Conservation (phyloP, 1,140 invertebrate species). For the Drosophila funebris region DNA sequence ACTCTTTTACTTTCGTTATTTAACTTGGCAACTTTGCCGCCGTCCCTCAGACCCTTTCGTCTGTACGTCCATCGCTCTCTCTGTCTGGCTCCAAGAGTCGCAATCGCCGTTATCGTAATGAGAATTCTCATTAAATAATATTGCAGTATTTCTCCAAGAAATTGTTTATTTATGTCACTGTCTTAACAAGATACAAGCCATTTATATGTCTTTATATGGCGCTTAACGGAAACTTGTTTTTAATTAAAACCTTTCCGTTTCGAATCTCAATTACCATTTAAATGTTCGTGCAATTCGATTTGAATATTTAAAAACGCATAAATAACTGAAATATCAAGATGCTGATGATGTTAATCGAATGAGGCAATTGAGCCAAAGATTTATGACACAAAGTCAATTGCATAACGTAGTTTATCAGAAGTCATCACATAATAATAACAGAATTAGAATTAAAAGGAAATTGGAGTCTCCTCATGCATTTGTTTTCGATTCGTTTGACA, state of each 20-base stretch:
- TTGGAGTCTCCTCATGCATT: neutral
- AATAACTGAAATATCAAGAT: constrained; percentile 50
- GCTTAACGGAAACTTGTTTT: constrained; percentile 68
- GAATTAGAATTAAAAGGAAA: neutral
- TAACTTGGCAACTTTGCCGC: constrained; percentile 73
- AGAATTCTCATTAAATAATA: constrained; percentile 42
- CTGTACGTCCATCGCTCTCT: neutral
- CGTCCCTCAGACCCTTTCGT: constrained; percentile 45
- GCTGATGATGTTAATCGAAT: constrained; percentile 37
- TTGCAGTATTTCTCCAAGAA: neutral
- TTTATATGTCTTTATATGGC: constrained; percentile 27
- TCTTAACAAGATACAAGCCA: constrained; percentile 41
- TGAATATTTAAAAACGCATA: constrained; percentile 74
- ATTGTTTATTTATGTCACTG: constrained; percentile 35
- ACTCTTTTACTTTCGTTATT: constrained; percentile 47
- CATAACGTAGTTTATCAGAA: neutral
- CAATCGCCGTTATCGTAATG: constrained; percentile 30
- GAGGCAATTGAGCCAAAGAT: constrained; percentile 43
- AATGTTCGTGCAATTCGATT: constrained; percentile 62
- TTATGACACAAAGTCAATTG: constrained; percentile 50
- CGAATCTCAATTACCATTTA: constrained; percentile 50
- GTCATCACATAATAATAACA: neutral
- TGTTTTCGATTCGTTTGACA: neutral
- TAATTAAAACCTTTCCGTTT: constrained; percentile 73
- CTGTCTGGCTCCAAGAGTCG: constrained; percentile 15